Conservation (phyloP, 2,113 vertebrate species). For the Ptyas mucosa region DNA sequence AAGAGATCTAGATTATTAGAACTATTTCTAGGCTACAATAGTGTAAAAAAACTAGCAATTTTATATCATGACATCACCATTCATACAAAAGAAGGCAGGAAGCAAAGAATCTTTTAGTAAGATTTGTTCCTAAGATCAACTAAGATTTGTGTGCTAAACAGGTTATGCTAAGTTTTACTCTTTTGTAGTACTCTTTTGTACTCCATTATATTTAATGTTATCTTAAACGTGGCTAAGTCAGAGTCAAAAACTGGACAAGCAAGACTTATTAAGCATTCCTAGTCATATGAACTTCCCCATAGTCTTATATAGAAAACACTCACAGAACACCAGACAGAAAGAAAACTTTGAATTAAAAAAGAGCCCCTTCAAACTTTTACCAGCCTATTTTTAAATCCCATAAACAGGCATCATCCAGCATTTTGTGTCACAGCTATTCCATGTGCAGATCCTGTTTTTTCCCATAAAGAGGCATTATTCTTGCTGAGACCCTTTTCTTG, state of each 20-base stretch:
- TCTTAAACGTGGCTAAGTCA: neutral
- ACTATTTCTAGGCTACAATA: neutral
- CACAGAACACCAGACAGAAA: neutral
- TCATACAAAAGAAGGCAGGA: neutral
- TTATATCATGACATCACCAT: neutral
- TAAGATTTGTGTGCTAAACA: neutral
- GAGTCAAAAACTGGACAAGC: neutral
- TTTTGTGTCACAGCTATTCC: too few species aligned
- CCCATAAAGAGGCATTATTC: too few species aligned
- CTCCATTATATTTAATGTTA: neutral
- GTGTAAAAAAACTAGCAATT: neutral
- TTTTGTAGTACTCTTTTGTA: neutral
- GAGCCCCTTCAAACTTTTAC: too few species aligned
- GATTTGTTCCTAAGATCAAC: neutral
- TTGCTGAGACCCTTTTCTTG: neutral
- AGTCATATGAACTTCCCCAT: neutral
- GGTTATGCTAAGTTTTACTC: neutral
- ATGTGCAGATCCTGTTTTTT: too few species aligned
- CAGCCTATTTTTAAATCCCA: too few species aligned
- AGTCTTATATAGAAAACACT: neutral
- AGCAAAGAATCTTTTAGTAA: neutral
- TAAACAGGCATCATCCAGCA: too few species aligned
- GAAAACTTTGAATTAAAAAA: too few species aligned
- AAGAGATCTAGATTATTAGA: neutral
- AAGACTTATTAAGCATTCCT: neutral